A percentile compares a stretch with the other conserved stretches of the same genome.
Conservation (phyloP, 2,113 vertebrate genomes). For the Prietella phreatophila region DNA sequence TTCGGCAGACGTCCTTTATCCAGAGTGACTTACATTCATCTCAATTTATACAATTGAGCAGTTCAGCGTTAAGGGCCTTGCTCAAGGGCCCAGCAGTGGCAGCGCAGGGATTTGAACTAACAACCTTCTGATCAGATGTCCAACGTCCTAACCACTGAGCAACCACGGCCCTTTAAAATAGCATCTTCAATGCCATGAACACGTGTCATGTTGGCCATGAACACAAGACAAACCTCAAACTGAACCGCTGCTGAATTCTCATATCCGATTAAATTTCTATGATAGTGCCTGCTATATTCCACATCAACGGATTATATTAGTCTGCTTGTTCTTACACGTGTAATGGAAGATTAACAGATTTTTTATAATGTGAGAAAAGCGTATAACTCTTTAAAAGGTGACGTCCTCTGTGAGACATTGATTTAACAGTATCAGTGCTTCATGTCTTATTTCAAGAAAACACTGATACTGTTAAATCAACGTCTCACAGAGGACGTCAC, state of each 20-base stretch:
- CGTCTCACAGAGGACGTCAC: neutral
- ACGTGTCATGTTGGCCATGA: neutral
- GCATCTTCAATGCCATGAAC: neutral
- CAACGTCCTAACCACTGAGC: too few relatives aligned
- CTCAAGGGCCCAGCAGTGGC: too few relatives aligned
- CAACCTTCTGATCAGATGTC: too few relatives aligned
- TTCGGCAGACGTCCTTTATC: too few relatives aligned
- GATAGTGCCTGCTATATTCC: neutral
- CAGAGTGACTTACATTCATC: too few relatives aligned
- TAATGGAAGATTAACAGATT: neutral
- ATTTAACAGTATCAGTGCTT: neutral
- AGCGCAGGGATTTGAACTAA: too few relatives aligned
- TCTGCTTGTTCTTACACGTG: neutral
- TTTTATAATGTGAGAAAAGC: neutral
- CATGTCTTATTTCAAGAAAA: neutral
- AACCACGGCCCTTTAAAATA: too few relatives aligned
- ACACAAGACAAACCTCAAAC: neutral
- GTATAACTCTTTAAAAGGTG: neutral
- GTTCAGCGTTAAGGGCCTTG: too few relatives aligned
- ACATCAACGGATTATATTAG: neutral
- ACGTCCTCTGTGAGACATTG: neutral
- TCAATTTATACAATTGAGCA: too few relatives aligned
- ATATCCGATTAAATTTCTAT: neutral
- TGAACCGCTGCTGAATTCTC: neutral
- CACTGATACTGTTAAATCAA: neutral